Base-by-base conservation (phyloP, 2,888 invertebrate genomes). In the Nebria salina region DNA sequence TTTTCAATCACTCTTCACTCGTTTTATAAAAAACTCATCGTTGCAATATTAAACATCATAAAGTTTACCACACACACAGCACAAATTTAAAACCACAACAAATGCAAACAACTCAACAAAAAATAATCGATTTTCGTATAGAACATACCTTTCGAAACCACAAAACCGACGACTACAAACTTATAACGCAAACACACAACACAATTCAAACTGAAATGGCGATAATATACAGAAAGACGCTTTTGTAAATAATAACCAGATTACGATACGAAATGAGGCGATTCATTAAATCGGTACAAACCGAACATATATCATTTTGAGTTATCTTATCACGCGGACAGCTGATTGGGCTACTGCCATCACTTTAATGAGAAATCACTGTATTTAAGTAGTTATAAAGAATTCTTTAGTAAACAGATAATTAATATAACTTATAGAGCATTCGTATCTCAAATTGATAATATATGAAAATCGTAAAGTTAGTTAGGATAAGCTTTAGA, bases 271-370 rank as follows among this genome's bases (percentile, higher is more conserved):
- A 54, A 54, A 8, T 54, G 54, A 54, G 54, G 8, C 70, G 70
- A 70, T 70, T 70, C 70, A 70, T 70, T 70, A 70, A 34, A 70
- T 70, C 70, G 26, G 70, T 70, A 26, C 70, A 66, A 66, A 20
- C 70, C 54, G 54, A 54, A 70, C 70, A 70, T 70, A 70, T 34
- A 70, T 70, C 70, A 70, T 70, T 8, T 15, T 5, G 2, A 26
- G 70, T 70, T 70, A 70, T 70, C 70, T 70, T 70, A 70, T 70
- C 70, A 70, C 34, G 3, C 70, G 6, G 70, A 70, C 70, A 70
- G 70, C 70, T 70, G 70, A 70, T 70, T 70, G 70, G 70, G 11
- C 20, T 70, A 54, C 70, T 11, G 70, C 70, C 70, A 34, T 26
- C 20, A 68, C 9, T 25, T 26, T 68, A 68, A 68, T 68, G 68